Base-by-base conservation (phyloP, 2,113 vertebrate genomes). In the Platycercus adscitus region DNA sequence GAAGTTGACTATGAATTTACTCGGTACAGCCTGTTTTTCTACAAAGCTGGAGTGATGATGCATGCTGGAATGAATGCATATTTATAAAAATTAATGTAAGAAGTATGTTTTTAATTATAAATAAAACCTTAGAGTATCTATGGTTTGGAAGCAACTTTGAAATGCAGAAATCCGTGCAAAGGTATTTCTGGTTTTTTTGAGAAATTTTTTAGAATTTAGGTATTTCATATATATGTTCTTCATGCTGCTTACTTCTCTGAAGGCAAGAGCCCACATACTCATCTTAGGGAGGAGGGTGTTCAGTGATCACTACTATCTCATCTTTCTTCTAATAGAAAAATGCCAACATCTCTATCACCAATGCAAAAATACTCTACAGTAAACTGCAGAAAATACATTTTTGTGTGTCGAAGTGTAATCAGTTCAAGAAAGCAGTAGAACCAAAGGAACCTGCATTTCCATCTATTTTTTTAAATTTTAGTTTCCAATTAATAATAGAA, bases 311-410 rank as follows among this genome's bases (percentile, higher is more conserved):
- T 44, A 53, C 56, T 39, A 63, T 61, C 78, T 86, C 89, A 91
- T 85, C 85, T 87, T 91, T 72, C 55, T 92, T 89, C 41, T 86
- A 77, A 72, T 21, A 84, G 68, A 96, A 96, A 95, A 71, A 39
- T 88, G 60, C 35, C 89, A 89, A 50, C 19, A 58, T 39, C 52
- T 92, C 70, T 91, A 91, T 79, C 87, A 88, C 10, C 33, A 81
- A 76, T 52, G 58, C 72, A 93, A 97, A 97, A 95, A 82, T 63
- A 94, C 21, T 68, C 43, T 84, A 18, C 53, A 55, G 84, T 23
- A 75, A 84, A 81, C 44, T 82, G 80, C 3, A 80, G 13, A 77
- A 86, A 61, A 82, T 11, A 83, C 28, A 37, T 60, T 77, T 95
- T 86, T 92, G 20, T 93, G 52, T 82, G 72, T 70, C 87, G 65